Evolutionary conservation across 2,113 vertebrate species (phyloP).

Genomic region (Hemiprocne comata): DNA sequence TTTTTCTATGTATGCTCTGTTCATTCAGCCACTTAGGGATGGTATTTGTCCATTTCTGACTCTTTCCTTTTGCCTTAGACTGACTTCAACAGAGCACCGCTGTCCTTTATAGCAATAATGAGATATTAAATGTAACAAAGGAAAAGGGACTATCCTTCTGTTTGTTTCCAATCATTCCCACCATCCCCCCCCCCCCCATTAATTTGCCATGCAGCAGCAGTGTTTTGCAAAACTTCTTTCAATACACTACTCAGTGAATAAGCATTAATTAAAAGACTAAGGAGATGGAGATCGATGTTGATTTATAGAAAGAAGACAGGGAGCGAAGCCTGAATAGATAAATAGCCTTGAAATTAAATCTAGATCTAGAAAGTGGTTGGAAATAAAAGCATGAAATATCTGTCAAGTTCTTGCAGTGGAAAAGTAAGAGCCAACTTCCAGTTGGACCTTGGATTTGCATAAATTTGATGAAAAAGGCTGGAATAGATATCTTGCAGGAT

Average conservation of each 20-base stretch:
- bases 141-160: not conserved
- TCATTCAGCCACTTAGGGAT: not conserved
- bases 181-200: not conserved
- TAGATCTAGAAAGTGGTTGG: not conserved
- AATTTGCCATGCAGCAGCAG: not conserved
- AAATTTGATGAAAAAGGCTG: not conserved
- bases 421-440: not conserved
- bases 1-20: not conserved
- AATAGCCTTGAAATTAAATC: not conserved
- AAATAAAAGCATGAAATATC: not conserved
- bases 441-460: not conserved
- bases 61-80: not conserved
- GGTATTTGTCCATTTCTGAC: not conserved
- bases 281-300: not conserved
- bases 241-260: not conserved
- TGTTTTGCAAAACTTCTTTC: not conserved
- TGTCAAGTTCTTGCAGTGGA: not conserved
- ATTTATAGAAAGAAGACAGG: not conserved
- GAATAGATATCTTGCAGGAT: not conserved
- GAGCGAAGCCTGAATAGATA: not conserved
- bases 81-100: not conserved
- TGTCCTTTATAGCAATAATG: not conserved
- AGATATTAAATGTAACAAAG: not conserved
- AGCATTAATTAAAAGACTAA: constrained; percentile 20
- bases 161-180: not conserved